Evolutionary conservation across 2,797 vertebrate genomes (phyloP).

Genomic region (Anguilla obscura): DNA sequence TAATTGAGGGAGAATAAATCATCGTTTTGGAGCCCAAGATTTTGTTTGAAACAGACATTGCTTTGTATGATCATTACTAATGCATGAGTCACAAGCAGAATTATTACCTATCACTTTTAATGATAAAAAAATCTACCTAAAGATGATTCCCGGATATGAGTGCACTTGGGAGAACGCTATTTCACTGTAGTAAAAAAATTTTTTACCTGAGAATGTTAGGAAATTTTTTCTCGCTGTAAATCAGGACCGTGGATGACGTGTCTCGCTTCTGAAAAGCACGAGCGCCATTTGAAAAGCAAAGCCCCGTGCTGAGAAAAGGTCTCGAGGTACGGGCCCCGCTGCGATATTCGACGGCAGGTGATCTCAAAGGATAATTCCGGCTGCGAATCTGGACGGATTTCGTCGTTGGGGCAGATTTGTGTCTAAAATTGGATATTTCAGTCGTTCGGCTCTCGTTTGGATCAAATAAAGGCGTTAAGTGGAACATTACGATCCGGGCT

Average conservation of each 20-base stretch:
- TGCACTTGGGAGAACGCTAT: neutral
- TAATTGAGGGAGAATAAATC: neutral
- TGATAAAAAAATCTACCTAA: neutral
- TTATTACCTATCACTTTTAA: constrained; percentile 1
- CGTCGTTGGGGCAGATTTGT: neutral
- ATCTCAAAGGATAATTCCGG: neutral
- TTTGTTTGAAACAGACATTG: neutral
- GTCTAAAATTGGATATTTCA: constrained; percentile 13
- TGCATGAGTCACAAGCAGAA: neutral
- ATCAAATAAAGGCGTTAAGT: constrained; percentile 10
- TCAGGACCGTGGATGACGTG: neutral
- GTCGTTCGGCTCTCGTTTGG: neutral
- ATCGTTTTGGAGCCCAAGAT: neutral
- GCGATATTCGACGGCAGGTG: neutral
- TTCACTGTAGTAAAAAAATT: neutral
- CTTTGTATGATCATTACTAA: neutral
- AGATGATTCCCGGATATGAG: neutral
- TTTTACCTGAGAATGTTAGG: neutral
- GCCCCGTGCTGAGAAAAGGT: neutral
- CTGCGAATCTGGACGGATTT: constrained; percentile 6
- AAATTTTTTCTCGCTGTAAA: neutral
- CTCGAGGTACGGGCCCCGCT: neutral
- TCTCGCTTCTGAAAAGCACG: neutral
- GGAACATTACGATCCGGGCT: neutral
- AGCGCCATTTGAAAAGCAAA: neutral